Base-by-base conservation (phyloP, 2,888 invertebrate species). In the Nipponacmea schrenckii region DNA sequence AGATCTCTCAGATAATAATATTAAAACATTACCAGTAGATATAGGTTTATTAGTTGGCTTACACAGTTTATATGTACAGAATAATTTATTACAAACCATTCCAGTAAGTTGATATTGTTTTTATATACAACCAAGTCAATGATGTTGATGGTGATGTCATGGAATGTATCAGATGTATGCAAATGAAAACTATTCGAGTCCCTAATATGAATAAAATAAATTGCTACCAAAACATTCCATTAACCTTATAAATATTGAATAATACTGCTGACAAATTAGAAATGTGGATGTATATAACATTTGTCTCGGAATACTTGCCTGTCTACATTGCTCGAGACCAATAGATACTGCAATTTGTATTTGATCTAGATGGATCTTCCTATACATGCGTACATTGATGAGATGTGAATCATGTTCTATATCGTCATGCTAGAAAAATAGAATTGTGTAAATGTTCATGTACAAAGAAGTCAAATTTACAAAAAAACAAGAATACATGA, bases 21-120 rank as follows among this genome's bases (percentile, higher is more conserved):
- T 83, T 4, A 68, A 64, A 17, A 69, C 74, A 10, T 66, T 83
- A 10, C 83, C 83, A 0, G 66, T 74, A 45, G 83, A 83, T 70
- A 81, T 83, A 24, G 80, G 82, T 20, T 82, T 79, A 74, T 77
- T 83, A 4, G 70, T 77, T 27, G 83, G 83, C 4, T 76, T 83
- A 2, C 75, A 75, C 62, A 74, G 77, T 65, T 76, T 83, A 5
- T 76, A 75, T 39, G 71, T 83, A 8, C 74, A 75, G 31, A 74
- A 77, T 50, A 83, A 83, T 64, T 69, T 71, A 31, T 72, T 83
- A 5, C 62, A 74, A 26, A 68, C 67, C 17, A 65, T 83, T 64
- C 83, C 83, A 27, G 83, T 83, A 74, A 79, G 82, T 79, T n/a
- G 1, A 7, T 26, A n/a, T 20, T n/a, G 2, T 15, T 44, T 24